Evolutionary conservation across 1,140 invertebrate genomes (phyloP).

Genomic region (Saccostrea cuccullata): DNA sequence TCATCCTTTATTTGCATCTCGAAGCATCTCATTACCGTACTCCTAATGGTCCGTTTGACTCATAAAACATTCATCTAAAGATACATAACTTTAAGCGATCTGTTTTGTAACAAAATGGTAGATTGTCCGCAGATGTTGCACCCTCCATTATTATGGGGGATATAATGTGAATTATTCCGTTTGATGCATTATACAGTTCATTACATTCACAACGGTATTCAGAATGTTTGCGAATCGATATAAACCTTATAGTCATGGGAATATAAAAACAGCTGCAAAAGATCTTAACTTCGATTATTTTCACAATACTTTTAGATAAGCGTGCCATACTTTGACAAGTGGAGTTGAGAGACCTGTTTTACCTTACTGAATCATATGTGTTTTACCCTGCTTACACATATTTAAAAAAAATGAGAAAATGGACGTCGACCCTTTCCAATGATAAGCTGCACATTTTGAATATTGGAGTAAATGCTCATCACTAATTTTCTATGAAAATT

Average conservation of each 20-base stretch:
- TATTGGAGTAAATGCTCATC: too few relatives aligned
- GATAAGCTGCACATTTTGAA: too few relatives aligned
- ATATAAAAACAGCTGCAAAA: not conserved
- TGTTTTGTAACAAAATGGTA: not conserved
- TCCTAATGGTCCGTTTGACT: too few relatives aligned
- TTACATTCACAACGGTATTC: not conserved
- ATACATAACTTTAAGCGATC: slow-evolving; percentile 1
- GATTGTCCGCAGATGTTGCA: slow-evolving; percentile 25
- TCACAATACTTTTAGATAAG: not conserved
- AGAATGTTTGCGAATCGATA: not conserved
- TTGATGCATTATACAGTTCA: not conserved
- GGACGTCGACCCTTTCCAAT: too few relatives aligned
- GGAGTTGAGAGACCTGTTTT: too few relatives aligned
- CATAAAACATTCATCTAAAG: not conserved
- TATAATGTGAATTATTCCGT: slow-evolving; percentile 30
- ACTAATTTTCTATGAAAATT: too few relatives aligned
- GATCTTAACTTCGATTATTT: not conserved
- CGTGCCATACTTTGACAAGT: not conserved
- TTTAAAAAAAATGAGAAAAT: too few relatives aligned
- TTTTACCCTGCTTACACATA: too few relatives aligned
- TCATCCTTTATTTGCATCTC: too few relatives aligned
- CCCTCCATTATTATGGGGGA: not conserved
- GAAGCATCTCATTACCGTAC: too few relatives aligned
- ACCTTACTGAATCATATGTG: too few relatives aligned
- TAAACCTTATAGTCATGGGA: not conserved